These are phyloP conservation scores for Tryphoninae sp. DNA, from an alignment of 2,888 invertebrate genomes.

Conservation along the genomic window DNA sequence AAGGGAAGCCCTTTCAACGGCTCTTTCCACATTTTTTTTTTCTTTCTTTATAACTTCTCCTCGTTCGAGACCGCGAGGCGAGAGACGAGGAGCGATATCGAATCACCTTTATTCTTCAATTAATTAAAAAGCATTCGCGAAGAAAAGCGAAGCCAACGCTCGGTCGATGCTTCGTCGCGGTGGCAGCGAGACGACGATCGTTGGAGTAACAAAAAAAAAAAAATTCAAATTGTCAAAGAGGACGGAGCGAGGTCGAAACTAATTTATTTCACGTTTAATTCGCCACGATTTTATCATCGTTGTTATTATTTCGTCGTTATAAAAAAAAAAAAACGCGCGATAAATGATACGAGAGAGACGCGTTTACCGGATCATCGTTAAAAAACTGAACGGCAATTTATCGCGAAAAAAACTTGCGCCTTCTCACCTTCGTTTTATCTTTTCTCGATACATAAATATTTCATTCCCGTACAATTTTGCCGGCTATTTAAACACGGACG, in stretches of 20 bases:
- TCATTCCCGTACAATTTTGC: not conserved
- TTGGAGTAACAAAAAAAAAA: not conserved
- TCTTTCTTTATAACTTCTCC: not conserved
- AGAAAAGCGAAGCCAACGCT: not conserved
- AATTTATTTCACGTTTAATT: not conserved
- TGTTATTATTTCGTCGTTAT: no score
- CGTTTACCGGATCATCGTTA: no score
- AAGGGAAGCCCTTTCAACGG: conserved; percentile 45
- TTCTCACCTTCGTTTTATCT: conserved; percentile 1
- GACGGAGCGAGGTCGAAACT: no score
- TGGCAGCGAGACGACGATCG: not conserved
- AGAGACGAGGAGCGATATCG: conserved; percentile 30
- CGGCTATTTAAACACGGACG: conserved; percentile 34
- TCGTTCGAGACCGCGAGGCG: conserved; percentile 2
- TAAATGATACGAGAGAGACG: no score
- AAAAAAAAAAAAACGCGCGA: no score
- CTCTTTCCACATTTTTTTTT: conserved; percentile 33
- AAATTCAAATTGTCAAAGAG: not conserved
- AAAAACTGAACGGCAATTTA: no score
- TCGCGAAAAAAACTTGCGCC: not conserved
- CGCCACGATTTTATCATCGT: no score
- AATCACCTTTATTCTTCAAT: conserved; percentile 48
- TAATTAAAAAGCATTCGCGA: conserved; percentile 47
- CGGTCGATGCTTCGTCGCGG: not conserved
- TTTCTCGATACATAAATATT: not conserved